Conservation (phyloP, 1,140 invertebrate genomes). For the Wiebesia pumilae region DNA sequence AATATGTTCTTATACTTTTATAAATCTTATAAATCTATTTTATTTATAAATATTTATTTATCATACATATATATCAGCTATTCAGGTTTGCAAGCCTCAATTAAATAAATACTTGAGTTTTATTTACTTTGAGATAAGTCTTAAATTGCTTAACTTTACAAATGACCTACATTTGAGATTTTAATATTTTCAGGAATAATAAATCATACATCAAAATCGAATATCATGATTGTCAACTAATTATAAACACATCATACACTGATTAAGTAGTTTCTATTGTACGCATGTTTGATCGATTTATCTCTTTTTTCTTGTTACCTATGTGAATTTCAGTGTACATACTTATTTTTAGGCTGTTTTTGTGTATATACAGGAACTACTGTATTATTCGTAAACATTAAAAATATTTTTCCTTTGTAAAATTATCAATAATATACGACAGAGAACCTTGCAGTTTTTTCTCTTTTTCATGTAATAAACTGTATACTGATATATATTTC, state of each 20-base stretch:
- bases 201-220: neutral
- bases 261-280: neutral
- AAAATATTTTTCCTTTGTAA: neutral
- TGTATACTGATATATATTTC: too few species aligned
- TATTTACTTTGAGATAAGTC: too few species aligned
- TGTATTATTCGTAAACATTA: too few species aligned
- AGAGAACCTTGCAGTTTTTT: neutral
- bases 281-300: neutral
- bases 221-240: neutral
- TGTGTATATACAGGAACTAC: neutral
- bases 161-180: too few species aligned
- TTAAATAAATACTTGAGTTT: too few species aligned
- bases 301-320: conserved; percentile 42
- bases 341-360: neutral
- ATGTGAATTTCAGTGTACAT: neutral
- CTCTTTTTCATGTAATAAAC: neutral
- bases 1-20: too few species aligned
- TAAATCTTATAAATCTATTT: too few species aligned
- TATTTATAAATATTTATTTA: too few species aligned
- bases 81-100: too few species aligned
- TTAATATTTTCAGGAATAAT: too few species aligned
- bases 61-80: too few species aligned
- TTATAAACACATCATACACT: neutral
- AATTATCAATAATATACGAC: neutral
- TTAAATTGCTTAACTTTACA: too few species aligned